A percentile compares a stretch with the other conserved stretches of the same genome.
phyloP scores from a whole-genome alignment of 2,888 invertebrate genomes.

The Eilema caniola region DNA sequence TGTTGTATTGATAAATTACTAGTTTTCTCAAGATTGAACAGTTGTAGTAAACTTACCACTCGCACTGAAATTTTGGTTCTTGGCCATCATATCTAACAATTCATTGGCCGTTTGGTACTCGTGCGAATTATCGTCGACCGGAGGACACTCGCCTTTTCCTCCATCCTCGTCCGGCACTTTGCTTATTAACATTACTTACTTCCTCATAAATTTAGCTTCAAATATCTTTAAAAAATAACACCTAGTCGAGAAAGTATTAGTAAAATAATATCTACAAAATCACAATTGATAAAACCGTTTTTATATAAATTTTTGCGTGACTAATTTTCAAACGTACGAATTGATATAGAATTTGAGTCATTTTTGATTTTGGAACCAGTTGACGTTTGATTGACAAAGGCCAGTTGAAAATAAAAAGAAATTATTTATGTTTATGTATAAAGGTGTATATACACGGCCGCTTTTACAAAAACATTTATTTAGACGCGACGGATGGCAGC shows the following conservation, averaged over 20 bases:
- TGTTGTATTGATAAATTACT: neutral
- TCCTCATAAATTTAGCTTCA: conserved; percentile 64
- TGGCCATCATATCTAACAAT: conserved; percentile 71
- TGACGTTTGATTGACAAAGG: neutral
- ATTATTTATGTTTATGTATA: neutral
- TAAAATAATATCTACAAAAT: conserved; percentile 64
- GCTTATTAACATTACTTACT: conserved; percentile 71
- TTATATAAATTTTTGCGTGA: conserved; percentile 68
- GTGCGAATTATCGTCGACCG: conserved; percentile 43
- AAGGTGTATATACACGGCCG: neutral
- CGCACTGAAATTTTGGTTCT: conserved; percentile 57
- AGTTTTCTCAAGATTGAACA: neutral
- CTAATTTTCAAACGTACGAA: conserved; percentile 59
- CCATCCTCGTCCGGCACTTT: conserved; percentile 62
- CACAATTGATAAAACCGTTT: conserved; percentile 64
- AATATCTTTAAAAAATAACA: conserved; percentile 47
- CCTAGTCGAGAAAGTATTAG: conserved; percentile 45
- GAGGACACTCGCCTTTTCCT: conserved; percentile 36
- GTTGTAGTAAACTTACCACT: conserved; percentile 52
- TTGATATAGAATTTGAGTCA: conserved; percentile 51
- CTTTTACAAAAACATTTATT: neutral
- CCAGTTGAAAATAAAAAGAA: conserved; percentile 13
- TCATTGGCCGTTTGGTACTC: conserved; percentile 71
- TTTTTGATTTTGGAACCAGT: conserved; percentile 62
- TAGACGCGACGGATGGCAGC: no score